Percentiles rank a stretch among this genome's conserved stretches.
Evolutionary conservation across 2,797 vertebrate genomes (phyloP).

Genomic region (Pangasius krempfi): DNA sequence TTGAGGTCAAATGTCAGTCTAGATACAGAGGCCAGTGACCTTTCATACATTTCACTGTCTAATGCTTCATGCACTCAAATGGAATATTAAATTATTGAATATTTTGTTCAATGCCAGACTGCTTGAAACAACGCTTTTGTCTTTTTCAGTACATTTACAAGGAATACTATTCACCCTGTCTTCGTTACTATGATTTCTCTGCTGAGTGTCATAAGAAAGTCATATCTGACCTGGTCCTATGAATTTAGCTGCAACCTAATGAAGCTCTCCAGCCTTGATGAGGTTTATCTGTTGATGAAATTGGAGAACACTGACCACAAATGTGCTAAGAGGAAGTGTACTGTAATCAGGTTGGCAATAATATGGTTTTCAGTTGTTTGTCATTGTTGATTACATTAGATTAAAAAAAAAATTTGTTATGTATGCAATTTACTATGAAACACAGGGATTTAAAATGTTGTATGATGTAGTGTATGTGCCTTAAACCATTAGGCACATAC

Average conservation of each 20-base stretch:
- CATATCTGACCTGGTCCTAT: slow-evolving; percentile 45
- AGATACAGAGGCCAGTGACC: slow-evolving; percentile 36
- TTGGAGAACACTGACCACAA: not conserved
- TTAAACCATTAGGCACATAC: not conserved
- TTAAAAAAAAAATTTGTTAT: slow-evolving; percentile 51
- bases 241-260: slow-evolving; percentile 53
- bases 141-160: not conserved
- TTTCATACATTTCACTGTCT: slow-evolving; percentile 13
- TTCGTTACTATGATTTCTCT: not conserved
- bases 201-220: not conserved
- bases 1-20: slow-evolving; percentile 45
- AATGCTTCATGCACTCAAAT: not conserved
- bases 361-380: slow-evolving; percentile 50
- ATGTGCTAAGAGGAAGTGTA: slow-evolving; percentile 43
- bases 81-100: slow-evolving; percentile 23
- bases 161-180: not conserved
- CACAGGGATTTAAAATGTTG: not conserved
- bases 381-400: slow-evolving; percentile 51
- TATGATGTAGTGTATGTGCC: not conserved
- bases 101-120: not conserved
- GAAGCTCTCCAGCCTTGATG: slow-evolving; percentile 48
- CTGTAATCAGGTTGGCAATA: slow-evolving; percentile 45
- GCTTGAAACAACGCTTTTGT: not conserved
- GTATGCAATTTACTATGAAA: not conserved
- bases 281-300: slow-evolving; percentile 53